Conservation (phyloP, 1,140 invertebrate species). For the Pseudachorutes palmiensis region DNA sequence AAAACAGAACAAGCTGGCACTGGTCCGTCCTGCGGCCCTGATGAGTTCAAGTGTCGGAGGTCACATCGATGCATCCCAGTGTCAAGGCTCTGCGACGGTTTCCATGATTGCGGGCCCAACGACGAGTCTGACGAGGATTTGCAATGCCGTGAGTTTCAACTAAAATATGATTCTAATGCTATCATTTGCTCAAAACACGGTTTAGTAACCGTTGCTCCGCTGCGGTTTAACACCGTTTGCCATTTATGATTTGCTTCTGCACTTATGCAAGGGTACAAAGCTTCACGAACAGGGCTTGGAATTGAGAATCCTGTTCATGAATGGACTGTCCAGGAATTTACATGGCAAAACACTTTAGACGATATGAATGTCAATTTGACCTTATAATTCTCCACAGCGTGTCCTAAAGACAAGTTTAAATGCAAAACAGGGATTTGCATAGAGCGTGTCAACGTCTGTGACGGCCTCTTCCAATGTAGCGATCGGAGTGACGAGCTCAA, state of each 20-base stretch:
- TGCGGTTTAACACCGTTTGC: not conserved
- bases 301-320: slow-evolving; percentile 1
- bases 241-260: not conserved
- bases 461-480: slow-evolving; percentile 56
- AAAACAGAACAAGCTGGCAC: not conserved
- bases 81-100: not conserved
- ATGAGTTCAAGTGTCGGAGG: not conserved
- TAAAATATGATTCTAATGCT: no score
- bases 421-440: slow-evolving; percentile 47
- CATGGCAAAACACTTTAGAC: not conserved
- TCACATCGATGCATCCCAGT: not conserved
- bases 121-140: slow-evolving; percentile 5
- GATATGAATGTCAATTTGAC: not conserved
- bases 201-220: no score
- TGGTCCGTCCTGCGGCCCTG: not conserved
- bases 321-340: not conserved
- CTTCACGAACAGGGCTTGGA: not conserved
- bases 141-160: slow-evolving; percentile 11
- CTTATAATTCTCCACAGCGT: slow-evolving; percentile 13
- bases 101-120: not conserved
- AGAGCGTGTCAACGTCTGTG: slow-evolving; percentile 46
- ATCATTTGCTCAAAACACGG: no score
- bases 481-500: slow-evolving; percentile 64
- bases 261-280: not conserved
- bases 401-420: slow-evolving; percentile 44